Base-by-base conservation (phyloP, 1,140 invertebrate genomes). In the Leguminivora glycinivorella region DNA sequence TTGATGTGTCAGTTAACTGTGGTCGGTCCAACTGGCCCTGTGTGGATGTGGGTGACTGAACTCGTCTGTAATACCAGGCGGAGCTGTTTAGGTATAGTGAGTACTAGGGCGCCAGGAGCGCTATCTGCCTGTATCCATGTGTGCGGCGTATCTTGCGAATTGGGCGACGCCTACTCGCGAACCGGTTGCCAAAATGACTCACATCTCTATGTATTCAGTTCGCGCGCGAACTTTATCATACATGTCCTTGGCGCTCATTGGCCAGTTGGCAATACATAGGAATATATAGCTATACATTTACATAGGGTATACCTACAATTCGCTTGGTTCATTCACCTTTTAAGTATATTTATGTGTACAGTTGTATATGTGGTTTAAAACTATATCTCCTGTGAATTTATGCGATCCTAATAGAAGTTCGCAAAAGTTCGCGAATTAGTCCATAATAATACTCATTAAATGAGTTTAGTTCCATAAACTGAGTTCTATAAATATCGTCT, bases 181-280 rank as follows among this genome's bases (percentile, higher is more conserved):
- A 82, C 78, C 79, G 74, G 80, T 83, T 83, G 84, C 83, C 80
- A 89, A 87, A 87, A 87, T 81, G 80, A 83, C 69, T 87, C 79
- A 84, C 76, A 63, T 63, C 58, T n/a, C 58, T 63, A 63, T 63
- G 58, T 63, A 19, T 63, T 63, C 6, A 63, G 26, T 63, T 34
- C 25, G 58, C 58, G 66, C 70, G 66, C 58, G 34, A 2, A 69
- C 17, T 69, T 69, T 69, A 69, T 52, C 66, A 12, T 67, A 67
- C 22, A 25, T 67, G 14, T 52, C 47, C 66, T 67, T 34, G 38
- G 7, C 66, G 19, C 6, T 38, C 10, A 67, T 67, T 67, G 66
- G 66, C 26, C 58, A 63, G 26, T 34, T 6, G 25, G 17, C 2
- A 52, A 9, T 52, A 52, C 9, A 52, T 52, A 52, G 47, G 40